phyloP scores from a whole-genome alignment of 2,888 invertebrate species.

The Watsonalla cultraria region DNA sequence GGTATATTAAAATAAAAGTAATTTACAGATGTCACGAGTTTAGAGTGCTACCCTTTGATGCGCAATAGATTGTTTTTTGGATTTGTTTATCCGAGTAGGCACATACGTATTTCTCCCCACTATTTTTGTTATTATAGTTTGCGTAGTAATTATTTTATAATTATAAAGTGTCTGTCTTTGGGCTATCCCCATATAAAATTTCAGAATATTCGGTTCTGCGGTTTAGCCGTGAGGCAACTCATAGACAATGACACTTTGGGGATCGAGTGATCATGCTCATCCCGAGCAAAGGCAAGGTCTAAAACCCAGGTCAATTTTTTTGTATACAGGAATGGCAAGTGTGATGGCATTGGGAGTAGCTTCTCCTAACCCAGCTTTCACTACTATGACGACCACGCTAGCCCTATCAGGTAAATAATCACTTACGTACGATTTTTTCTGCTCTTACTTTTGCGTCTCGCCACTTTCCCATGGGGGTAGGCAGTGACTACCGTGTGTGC shows the following conservation, averaged over 20 bases:
- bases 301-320: not conserved
- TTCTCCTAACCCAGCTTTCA: slow-evolving; percentile 91
- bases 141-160: not conserved
- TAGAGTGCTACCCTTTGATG: no score
- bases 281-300: no score
- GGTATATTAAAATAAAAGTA: slow-evolving; percentile 58
- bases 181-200: not conserved
- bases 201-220: no score
- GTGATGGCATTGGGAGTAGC: slow-evolving; percentile 83
- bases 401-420: slow-evolving; percentile 85
- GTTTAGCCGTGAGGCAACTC: no score
- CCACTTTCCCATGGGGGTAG: not conserved
- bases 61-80: no score
- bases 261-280: no score
- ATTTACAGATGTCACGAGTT: not conserved
- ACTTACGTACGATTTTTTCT: not conserved
- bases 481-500: no score
- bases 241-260: no score
- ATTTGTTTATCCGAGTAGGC: no score
- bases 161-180: not conserved
- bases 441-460: no score
- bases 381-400: slow-evolving; percentile 92
- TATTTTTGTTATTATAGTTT: no score
- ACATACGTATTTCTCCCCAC: no score
- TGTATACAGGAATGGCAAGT: slow-evolving; percentile 80